Percentiles rank a stretch among this genome's conserved stretches.
phyloP scores from a whole-genome alignment of 2,888 invertebrate genomes.

The Drosophila limbata region DNA sequence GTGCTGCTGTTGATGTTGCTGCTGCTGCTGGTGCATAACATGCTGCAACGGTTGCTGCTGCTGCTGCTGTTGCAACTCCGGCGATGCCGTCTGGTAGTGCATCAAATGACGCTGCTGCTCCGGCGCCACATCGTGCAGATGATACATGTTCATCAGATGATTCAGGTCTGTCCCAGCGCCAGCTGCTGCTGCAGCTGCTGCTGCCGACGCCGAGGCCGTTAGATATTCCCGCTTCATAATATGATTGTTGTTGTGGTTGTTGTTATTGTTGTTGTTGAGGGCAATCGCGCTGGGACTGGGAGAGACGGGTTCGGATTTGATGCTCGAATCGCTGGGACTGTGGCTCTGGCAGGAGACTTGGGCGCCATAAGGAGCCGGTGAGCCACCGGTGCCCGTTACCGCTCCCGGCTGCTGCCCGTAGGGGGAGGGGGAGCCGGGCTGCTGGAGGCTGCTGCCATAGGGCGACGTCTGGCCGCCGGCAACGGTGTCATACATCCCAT shows the following conservation, averaged over 20 bases:
- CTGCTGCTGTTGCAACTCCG: conserved; percentile 84
- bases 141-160: conserved; percentile 90
- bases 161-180: conserved; percentile 87
- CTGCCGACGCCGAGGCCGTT: conserved; percentile 79
- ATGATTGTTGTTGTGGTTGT: conserved; percentile 82
- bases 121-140: conserved; percentile 87
- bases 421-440: conserved; percentile 90
- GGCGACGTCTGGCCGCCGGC: conserved; percentile 91
- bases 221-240: conserved; percentile 90
- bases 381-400: conserved; percentile 34
- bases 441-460: conserved; percentile 88
- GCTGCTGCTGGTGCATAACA: conserved; percentile 82
- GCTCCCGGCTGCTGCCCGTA: conserved; percentile 81
- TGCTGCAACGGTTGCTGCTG: conserved; percentile 52
- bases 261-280: conserved; percentile 80
- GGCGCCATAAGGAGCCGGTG: conserved; percentile 85
- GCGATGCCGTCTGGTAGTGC: conserved; percentile 85
- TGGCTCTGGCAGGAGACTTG: conserved; percentile 90
- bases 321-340: conserved; percentile 94
- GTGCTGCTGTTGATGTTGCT: conserved; percentile 61
- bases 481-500: conserved; percentile 91
- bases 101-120: conserved; percentile 86
- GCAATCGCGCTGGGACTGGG: conserved; percentile 88
- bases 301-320: conserved; percentile 95
- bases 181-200: conserved; percentile 77